Evolutionary conservation across 2,797 vertebrate species (phyloP).

Genomic region (Silurus lanzhouensis): DNA sequence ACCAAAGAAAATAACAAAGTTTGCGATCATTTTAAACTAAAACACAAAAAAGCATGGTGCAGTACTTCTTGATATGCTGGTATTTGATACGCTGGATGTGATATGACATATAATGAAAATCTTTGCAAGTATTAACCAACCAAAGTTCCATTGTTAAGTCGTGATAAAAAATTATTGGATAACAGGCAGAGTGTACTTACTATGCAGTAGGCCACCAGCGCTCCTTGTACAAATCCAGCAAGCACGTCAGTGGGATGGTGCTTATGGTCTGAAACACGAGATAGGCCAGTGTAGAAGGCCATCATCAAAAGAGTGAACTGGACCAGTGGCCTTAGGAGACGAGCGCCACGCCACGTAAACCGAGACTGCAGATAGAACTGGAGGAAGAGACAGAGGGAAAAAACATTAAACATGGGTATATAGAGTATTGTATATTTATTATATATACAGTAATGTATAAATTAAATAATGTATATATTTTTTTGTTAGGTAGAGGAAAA

Average conservation of each 20-base stretch:
- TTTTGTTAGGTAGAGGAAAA: neutral
- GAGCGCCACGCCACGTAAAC: constrained; percentile 97
- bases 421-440: too few species aligned
- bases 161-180: neutral
- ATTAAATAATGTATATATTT: too few species aligned
- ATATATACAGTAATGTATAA: too few species aligned
- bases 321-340: constrained; percentile 91
- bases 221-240: constrained; percentile 94
- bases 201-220: constrained; percentile 97
- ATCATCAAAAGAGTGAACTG: constrained; percentile 99
- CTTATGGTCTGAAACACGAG: constrained; percentile 95
- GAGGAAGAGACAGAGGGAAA: constrained; percentile 22
- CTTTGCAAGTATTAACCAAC: neutral
- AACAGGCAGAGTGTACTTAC: constrained; percentile 76
- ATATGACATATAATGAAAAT: neutral
- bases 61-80: neutral
- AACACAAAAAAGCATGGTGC: too few species aligned
- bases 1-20: too few species aligned
- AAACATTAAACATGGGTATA: neutral
- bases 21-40: too few species aligned
- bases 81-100: neutral
- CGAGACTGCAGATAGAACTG: constrained; percentile 99
- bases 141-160: neutral
- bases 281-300: constrained; percentile 97
- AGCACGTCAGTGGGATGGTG: constrained; percentile 95